Conservation (phyloP, 2,888 invertebrate species). For the Torymus aiolomorphi region DNA sequence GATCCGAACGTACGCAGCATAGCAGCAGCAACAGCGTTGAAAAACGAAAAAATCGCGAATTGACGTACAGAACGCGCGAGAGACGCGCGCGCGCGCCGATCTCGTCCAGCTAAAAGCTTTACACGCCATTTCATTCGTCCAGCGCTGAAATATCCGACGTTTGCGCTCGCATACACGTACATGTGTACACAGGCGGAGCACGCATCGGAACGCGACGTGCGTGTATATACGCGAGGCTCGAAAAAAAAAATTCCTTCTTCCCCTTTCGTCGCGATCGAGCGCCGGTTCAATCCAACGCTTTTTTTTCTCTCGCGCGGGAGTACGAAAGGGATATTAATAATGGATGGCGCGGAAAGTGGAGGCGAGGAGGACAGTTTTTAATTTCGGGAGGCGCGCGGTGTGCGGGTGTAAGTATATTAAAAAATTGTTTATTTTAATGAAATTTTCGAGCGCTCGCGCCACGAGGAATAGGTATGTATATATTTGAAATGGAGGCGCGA, state of each 20-base stretch:
- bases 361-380: background rate
- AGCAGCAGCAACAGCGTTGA: too few species aligned
- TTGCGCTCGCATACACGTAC: background rate
- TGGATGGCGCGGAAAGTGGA: conserved; percentile 1
- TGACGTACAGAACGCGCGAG: too few species aligned
- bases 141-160: conserved; percentile 39
- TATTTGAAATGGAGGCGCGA: too few species aligned
- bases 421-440: too few species aligned
- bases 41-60: too few species aligned
- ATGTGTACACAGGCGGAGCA: background rate
- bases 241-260: too few species aligned
- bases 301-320: background rate
- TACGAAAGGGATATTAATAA: conserved; percentile 12
- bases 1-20: conserved; percentile 16
- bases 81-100: conserved; percentile 29
- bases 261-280: background rate
- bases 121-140: conserved; percentile 61
- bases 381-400: too few species aligned
- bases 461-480: too few species aligned
- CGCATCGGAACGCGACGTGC: too few species aligned
- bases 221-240: too few species aligned
- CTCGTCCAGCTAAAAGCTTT: conserved; percentile 64
- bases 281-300: background rate
- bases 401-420: too few species aligned
- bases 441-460: too few species aligned